phyloP scores from a whole-genome alignment of 2,888 invertebrate species.

The Andrena camellia region DNA sequence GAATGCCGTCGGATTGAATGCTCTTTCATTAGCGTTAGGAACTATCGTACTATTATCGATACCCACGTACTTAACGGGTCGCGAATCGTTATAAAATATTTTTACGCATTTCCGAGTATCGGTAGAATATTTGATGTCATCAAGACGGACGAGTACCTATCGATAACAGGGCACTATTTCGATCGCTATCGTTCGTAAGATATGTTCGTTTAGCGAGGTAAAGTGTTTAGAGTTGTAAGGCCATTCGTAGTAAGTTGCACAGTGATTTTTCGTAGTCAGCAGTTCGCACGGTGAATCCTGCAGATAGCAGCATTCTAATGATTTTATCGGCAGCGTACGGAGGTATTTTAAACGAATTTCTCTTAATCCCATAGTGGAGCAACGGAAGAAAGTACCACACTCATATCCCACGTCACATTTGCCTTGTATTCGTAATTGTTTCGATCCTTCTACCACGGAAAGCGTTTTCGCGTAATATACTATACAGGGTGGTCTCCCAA shows the following conservation, averaged over 20 bases:
- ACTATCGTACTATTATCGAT: neutral
- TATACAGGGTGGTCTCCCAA: neutral
- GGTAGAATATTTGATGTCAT: slow-evolving; percentile 16
- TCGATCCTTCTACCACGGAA: neutral
- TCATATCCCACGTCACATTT: neutral
- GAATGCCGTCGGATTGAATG: neutral
- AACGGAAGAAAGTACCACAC: neutral
- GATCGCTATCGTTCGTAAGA: neutral
- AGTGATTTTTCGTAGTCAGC: neutral
- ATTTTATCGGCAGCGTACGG: neutral
- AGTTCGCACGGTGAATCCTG: neutral
- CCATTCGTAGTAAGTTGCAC: neutral
- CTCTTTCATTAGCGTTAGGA: neutral
- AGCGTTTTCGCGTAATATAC: neutral
- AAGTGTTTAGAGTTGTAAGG: neutral
- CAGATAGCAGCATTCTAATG: neutral
- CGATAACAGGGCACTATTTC: neutral
- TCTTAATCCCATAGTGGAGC: neutral
- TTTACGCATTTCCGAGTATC: neutral
- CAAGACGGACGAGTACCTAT: slow-evolving; percentile 1
- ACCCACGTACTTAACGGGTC: neutral
- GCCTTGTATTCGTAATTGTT: neutral
- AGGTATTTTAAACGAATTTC: neutral
- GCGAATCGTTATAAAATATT: neutral
- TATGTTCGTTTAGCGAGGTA: neutral